Percentiles rank a stretch among this genome's conserved stretches.
phyloP scores from a whole-genome alignment of 2,113 vertebrate genomes.

The Eleginops maclovinus region DNA sequence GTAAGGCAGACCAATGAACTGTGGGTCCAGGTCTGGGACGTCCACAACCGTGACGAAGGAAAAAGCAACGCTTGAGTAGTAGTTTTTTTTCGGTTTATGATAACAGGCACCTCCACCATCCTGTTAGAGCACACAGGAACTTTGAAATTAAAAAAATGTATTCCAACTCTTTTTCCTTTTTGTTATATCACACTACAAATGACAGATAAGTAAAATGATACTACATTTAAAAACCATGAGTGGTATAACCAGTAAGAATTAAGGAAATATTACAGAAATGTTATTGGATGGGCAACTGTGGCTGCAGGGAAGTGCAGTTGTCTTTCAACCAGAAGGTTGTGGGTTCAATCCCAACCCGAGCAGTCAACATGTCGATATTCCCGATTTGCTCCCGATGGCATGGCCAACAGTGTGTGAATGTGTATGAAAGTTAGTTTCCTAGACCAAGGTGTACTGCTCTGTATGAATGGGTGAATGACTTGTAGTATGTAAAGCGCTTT shows the following conservation, averaged over 20 bases:
- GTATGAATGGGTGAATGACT: too few species aligned
- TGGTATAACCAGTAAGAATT: background rate
- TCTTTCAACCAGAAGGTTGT: too few species aligned
- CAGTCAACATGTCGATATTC: too few species aligned
- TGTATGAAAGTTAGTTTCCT: too few species aligned
- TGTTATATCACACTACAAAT: background rate
- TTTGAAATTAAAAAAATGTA: background rate
- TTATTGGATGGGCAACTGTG: too few species aligned
- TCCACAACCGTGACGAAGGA: slow-evolving; percentile 85
- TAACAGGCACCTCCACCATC: slow-evolving; percentile 75
- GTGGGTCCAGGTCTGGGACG: slow-evolving; percentile 84
- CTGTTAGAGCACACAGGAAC: slow-evolving; percentile 68
- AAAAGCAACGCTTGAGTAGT: slow-evolving; percentile 57
- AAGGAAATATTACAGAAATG: background rate
- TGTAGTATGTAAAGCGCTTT: too few species aligned
- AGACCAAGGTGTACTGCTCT: too few species aligned
- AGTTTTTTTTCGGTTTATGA: fast-evolving
- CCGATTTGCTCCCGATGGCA: too few species aligned
- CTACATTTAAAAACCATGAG: background rate
- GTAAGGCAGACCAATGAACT: slow-evolving; percentile 83
- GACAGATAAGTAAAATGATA: background rate
- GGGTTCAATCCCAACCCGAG: too few species aligned
- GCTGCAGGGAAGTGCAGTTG: too few species aligned
- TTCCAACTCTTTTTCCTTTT: background rate
- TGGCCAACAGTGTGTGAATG: too few species aligned